A percentile compares a stretch with the other conserved stretches of the same genome.
These are phyloP conservation scores for Nipponia nippon DNA, from an alignment of 2,113 vertebrate species.

Conservation along the genomic window DNA sequence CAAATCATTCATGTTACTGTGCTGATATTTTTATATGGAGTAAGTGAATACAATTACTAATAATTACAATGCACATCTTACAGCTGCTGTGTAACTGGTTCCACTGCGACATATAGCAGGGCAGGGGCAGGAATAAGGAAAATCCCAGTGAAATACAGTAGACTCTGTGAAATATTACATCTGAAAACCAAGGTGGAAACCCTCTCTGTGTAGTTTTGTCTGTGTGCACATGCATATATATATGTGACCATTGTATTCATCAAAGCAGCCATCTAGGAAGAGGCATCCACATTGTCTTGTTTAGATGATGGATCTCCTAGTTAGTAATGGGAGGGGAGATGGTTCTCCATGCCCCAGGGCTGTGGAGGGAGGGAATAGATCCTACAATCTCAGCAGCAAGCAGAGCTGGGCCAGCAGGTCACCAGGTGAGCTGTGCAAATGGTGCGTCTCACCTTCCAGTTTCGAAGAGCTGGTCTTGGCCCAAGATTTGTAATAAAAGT, in stretches of 20 bases:
- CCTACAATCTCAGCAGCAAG: neutral
- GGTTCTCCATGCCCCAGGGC: neutral
- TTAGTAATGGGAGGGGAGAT: neutral
- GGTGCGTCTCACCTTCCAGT: neutral
- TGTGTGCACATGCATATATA: no score
- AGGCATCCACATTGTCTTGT: neutral
- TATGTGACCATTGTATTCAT: neutral
- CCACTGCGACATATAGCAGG: neutral
- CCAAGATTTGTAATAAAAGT: neutral
- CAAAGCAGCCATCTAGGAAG: neutral
- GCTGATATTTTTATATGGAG: slow-evolving; percentile 36
- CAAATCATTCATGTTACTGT: slow-evolving; percentile 40
- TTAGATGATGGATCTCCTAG: neutral
- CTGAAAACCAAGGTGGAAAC: neutral
- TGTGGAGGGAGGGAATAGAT: neutral
- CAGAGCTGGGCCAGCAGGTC: neutral
- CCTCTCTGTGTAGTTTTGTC: neutral
- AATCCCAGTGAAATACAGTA: neutral
- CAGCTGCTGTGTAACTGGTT: neutral
- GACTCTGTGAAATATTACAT: neutral
- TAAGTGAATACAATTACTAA: neutral
- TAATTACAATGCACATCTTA: neutral
- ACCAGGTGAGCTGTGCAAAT: neutral
- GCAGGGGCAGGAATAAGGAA: neutral
- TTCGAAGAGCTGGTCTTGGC: neutral